phyloP scores from a whole-genome alignment of 2,888 invertebrate genomes.

The Chrysolina haemoptera region DNA sequence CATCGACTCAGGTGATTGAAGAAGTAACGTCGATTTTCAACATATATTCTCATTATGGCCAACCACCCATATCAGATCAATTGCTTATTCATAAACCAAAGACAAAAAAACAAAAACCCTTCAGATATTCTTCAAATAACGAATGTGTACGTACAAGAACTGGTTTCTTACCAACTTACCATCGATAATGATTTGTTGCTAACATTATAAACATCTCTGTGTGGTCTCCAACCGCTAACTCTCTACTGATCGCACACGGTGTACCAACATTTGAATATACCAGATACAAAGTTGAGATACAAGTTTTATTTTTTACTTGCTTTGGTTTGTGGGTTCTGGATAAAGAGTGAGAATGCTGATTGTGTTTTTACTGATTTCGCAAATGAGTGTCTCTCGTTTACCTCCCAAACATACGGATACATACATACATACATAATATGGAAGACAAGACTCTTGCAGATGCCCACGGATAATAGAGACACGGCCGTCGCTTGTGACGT shows the following conservation, averaged over 20 bases:
- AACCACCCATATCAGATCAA: slow-evolving; percentile 37
- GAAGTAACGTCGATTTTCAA: slow-evolving; percentile 15
- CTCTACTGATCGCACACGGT: slow-evolving; percentile 56
- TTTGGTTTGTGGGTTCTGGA: not conserved
- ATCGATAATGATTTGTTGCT: slow-evolving; percentile 61
- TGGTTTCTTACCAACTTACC: slow-evolving; percentile 56
- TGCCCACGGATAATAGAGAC: no score
- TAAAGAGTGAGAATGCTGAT: not conserved
- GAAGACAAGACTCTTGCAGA: no score
- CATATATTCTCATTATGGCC: slow-evolving; percentile 19
- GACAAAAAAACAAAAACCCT: slow-evolving; percentile 36
- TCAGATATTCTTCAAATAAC: slow-evolving; percentile 51
- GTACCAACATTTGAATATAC: slow-evolving; percentile 59
- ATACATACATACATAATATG: no score
- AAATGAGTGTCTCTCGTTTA: no score
- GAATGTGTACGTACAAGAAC: slow-evolving; percentile 46
- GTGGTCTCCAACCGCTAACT: slow-evolving; percentile 58
- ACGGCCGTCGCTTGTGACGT: no score
- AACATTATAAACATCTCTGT: slow-evolving; percentile 56
- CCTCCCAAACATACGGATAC: no score
- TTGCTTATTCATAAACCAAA: slow-evolving; percentile 30
- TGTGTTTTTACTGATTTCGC: not conserved
- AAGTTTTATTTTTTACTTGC: slow-evolving; percentile 15
- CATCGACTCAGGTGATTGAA: slow-evolving; percentile 11
- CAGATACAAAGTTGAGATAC: slow-evolving; percentile 57